Percentiles rank a stretch among this genome's conserved stretches.
These are phyloP conservation scores for Phenganax stokvisi DNA, from an alignment of 92 coral and sea anemone genomes.

Conservation along the genomic window DNA sequence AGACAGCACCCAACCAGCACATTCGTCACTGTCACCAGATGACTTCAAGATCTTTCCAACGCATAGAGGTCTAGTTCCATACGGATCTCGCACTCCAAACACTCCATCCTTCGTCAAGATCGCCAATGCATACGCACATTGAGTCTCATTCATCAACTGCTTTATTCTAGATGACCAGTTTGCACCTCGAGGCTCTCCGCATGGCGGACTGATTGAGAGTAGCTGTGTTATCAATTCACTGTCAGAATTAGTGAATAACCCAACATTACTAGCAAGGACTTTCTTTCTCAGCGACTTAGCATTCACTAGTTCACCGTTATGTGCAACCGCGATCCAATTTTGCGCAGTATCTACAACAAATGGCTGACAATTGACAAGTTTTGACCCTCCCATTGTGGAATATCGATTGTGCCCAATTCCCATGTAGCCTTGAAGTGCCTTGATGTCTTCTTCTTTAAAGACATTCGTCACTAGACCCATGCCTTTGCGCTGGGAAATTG, in stretches of 20 bases:
- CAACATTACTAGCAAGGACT: constrained; percentile 68
- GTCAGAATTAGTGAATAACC: constrained; percentile 87
- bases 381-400: constrained; percentile 88
- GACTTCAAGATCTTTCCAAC: constrained; percentile 67
- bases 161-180: constrained; percentile 92
- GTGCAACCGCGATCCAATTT: constrained; percentile 92
- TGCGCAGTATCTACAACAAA: constrained; percentile 95
- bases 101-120: constrained; percentile 77
- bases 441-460: constrained; percentile 65
- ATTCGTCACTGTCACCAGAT: constrained; percentile 42
- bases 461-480: constrained; percentile 85
- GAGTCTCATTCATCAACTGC: constrained; percentile 65
- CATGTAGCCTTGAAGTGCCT: constrained; percentile 75
- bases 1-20: constrained; percentile 80
- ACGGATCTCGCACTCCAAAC: constrained; percentile 94
- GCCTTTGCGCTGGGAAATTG: constrained; percentile 79
- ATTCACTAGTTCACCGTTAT: constrained; percentile 91
- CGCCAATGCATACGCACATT: constrained; percentile 76
- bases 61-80: constrained; percentile 91
- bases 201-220: constrained; percentile 78
- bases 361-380: constrained; percentile 89
- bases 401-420: constrained; percentile 97
- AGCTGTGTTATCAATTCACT: constrained; percentile 92
- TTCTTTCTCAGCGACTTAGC: constrained; percentile 75
- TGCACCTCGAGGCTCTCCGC: constrained; percentile 94